Evolutionary conservation across 2,113 vertebrate species (phyloP).

Genomic region (Chrysochloris asiatica): DNA sequence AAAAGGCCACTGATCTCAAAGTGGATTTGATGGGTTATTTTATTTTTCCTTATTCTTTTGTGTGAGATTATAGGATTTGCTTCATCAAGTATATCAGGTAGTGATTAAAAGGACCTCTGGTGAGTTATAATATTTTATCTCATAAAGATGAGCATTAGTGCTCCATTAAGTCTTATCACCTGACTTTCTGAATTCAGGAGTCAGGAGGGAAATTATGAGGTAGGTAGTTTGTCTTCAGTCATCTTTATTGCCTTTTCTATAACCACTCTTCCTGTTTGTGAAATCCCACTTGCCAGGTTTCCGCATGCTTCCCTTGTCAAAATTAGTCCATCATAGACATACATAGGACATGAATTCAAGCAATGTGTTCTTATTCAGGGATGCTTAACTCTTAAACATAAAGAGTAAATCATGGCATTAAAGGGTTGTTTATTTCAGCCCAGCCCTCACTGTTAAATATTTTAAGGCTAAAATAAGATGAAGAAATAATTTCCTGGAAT

Average conservation of each 20-base stretch:
- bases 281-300: background rate
- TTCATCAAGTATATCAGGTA: conserved; percentile 64
- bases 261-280: background rate
- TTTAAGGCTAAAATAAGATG: background rate
- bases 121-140: conserved; percentile 51
- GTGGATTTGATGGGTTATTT: conserved; percentile 50
- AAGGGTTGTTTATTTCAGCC: background rate
- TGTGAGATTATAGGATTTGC: conserved; percentile 68
- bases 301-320: background rate
- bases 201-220: background rate
- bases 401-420: background rate
- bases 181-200: conserved; percentile 43
- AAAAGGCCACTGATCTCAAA: conserved; percentile 50
- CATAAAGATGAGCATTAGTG: conserved; percentile 42
- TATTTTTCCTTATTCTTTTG: conserved; percentile 57
- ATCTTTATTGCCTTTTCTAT: background rate
- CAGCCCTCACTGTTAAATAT: background rate
- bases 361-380: background rate
- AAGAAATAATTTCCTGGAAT: background rate
- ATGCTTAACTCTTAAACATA: background rate
- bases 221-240: background rate
- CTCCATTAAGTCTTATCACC: conserved; percentile 1
- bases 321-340: background rate
- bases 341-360: background rate
- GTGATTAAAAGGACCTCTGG: conserved; percentile 55